These are phyloP conservation scores for Octopus bimaculoides DNA, from an alignment of 1,140 invertebrate species.

Conservation along the genomic window DNA sequence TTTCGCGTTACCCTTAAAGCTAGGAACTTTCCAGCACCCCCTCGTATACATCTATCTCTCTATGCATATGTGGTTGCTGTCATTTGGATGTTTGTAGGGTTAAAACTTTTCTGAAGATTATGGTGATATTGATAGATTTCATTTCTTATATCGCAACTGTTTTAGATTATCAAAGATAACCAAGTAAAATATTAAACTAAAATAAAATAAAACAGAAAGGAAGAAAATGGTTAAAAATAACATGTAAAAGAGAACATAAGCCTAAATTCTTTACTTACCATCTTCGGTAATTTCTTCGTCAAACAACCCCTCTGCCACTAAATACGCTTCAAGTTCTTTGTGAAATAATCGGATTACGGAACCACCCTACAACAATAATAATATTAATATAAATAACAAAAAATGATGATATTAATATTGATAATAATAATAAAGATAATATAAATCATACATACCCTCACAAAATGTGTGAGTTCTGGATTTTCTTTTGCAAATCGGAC, in stretches of 20 bases:
- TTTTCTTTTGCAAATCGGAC: slow-evolving; percentile 44
- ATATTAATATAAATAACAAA: neutral
- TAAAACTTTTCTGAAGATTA: too few relatives aligned
- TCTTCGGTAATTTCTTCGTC: slow-evolving; percentile 55
- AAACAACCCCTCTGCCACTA: slow-evolving; percentile 56
- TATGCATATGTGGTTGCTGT: too few relatives aligned
- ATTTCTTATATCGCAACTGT: too few relatives aligned
- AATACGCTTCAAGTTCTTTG: slow-evolving; percentile 56
- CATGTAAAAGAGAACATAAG: neutral
- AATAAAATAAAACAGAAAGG: neutral
- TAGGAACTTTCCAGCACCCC: too few relatives aligned
- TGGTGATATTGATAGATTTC: too few relatives aligned
- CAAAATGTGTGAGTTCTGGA: slow-evolving; percentile 42
- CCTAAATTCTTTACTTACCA: slow-evolving; percentile 34
- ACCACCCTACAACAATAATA: slow-evolving; percentile 37
- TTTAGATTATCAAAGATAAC: neutral
- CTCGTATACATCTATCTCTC: too few relatives aligned
- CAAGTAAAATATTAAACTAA: neutral
- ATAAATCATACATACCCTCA: slow-evolving; percentile 39
- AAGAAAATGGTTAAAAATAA: neutral
- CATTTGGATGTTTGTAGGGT: too few relatives aligned
- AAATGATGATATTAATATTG: neutral
- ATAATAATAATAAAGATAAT: neutral
- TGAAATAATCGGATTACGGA: slow-evolving; percentile 53
- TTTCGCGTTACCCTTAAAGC: too few relatives aligned